Evolutionary conservation across 1,140 invertebrate species (phyloP).

Genomic region (Asbolus verrucosus): DNA sequence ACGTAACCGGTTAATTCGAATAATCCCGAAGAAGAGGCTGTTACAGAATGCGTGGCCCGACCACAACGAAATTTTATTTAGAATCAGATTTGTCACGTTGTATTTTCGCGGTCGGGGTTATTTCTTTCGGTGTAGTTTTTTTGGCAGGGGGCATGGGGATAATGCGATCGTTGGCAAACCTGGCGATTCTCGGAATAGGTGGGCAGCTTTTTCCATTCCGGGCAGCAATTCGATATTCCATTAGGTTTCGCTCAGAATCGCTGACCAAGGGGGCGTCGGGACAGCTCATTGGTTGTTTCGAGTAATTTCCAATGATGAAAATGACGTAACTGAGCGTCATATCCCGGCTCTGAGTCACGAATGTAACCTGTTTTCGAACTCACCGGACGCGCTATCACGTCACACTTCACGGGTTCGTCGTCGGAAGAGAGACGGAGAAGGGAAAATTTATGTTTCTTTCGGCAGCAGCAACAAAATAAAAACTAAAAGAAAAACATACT

Average conservation of each 20-base stretch:
- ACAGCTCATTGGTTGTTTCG: constrained; percentile 42
- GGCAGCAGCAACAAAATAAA: no score
- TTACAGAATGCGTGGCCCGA: no score
- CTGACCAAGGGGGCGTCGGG: constrained; percentile 34
- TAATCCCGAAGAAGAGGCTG: constrained; percentile 3
- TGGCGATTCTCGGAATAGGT: constrained; percentile 23
- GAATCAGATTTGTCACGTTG: no score
- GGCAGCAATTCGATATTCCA: constrained; percentile 31
- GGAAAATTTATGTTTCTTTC: no score
- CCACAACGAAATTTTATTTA: neutral
- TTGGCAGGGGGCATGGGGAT: constrained; percentile 2
- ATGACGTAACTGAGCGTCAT: constrained; percentile 47
- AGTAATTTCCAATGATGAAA: constrained; percentile 49
- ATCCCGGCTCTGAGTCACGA: constrained; percentile 39
- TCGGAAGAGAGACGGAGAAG: neutral
- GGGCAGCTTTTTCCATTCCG: constrained; percentile 14
- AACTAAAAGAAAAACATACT: no score
- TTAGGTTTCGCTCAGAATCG: constrained; percentile 12
- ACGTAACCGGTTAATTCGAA: constrained; percentile 32
- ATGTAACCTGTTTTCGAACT: constrained; percentile 33
- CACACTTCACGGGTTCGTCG: constrained; percentile 19
- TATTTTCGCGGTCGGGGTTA: no score
- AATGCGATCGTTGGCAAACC: neutral
- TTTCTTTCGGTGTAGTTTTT: neutral
- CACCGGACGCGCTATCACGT: constrained; percentile 15